Evolutionary conservation across 1,140 invertebrate species (phyloP), one percentile per base, ranked within the genome.

Genomic region (Drosophila setifemur): DNA sequence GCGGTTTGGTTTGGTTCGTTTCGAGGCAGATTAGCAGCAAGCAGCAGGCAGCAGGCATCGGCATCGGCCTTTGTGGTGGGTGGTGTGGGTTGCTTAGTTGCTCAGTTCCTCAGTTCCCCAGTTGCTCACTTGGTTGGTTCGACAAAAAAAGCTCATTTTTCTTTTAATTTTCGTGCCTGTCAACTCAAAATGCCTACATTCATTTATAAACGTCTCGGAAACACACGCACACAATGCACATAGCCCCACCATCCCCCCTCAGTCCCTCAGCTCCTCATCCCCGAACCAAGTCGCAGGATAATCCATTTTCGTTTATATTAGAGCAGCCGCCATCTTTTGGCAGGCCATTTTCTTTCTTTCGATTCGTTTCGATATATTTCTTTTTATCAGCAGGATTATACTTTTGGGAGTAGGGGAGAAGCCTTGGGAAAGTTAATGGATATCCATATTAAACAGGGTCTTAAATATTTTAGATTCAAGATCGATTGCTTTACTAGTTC

Each of bases 121-220:
- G n/a, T n/a, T n/a, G n/a, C n/a, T n/a, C n/a, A 12, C 4, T 33
- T 33, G 11, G 31, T 12, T 37, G 16, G 26, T 9, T 31, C n/a
- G n/a, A 42, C 45, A 44, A 60, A 85, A 68, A 73, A 86, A 86
- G 81, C 81, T 81, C 81, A 86, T 88, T 88, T 88, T 88, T 88
- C 85, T 88, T 88, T 79, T 88, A 76, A 88, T 88, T 88, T 88
- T 89, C 85, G 85, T 88, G 85, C 68, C 85, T 88, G 85, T 88
- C 85, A 88, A 88, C 85, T 88, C 86, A 88, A 85, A 88, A 88
- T 73, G 85, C 81, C 79, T 86, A 78, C 79, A 58, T 88, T 81
- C 85, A 88, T 88, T 88, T 88, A 88, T 85, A 89, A 89, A 85
- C 81, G 81, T 81, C 57, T 63, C 69, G 42, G 73, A 83, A 83